These are phyloP conservation scores for Cichladusa arquata DNA, from an alignment of 2,113 vertebrate genomes.

Conservation along the genomic window DNA sequence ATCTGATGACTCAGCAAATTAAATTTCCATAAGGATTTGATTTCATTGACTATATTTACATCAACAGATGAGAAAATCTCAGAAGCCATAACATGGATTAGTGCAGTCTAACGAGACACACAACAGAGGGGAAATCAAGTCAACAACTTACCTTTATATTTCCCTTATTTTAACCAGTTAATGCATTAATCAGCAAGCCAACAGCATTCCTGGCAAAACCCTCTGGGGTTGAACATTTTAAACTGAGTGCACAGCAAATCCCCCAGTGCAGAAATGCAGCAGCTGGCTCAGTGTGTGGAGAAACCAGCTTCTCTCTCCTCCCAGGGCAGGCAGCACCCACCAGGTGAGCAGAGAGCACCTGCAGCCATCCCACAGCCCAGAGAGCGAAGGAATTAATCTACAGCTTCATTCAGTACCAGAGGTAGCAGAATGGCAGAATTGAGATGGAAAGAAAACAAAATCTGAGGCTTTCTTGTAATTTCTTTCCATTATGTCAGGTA, in stretches of 20 bases:
- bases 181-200: neutral
- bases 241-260: neutral
- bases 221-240: neutral
- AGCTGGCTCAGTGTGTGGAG: neutral
- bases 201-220: neutral
- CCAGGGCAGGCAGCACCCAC: neutral
- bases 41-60: neutral
- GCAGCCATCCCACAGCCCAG: neutral
- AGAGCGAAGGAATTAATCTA: neutral
- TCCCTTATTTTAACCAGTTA: neutral
- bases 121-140: neutral
- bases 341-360: neutral
- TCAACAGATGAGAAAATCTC: neutral
- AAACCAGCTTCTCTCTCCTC: neutral
- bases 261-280: neutral
- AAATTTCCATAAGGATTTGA: neutral
- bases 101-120: neutral
- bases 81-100: neutral
- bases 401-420: neutral
- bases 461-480: neutral
- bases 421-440: neutral
- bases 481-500: neutral
- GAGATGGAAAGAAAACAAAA: neutral
- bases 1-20: slow-evolving; percentile 2
- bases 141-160: neutral